Base-by-base conservation (phyloP, 2,888 invertebrate species). In the Pammene fasciana region DNA sequence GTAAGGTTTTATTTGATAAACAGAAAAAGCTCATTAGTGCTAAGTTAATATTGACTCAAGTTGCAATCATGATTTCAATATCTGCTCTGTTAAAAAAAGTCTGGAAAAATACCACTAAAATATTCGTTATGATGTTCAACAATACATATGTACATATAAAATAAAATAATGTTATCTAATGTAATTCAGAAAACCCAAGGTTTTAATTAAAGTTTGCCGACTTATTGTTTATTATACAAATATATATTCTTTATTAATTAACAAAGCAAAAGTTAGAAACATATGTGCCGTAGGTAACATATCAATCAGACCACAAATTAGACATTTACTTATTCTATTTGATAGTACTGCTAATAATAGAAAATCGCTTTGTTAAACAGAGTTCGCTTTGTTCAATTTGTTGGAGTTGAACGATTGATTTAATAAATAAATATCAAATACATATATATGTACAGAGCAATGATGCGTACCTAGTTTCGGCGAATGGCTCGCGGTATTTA, bases 241-340 rank as follows among this genome's bases (percentile, higher is more conserved):
- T n/a, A n/a, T n/a, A n/a, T n/a, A 26, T 26, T 26, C 26, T 26
- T 26, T 26, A 26, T 26, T 26, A 26, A 26, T 26, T 26, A 26
- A 26, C 26, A 26, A 26, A 26, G 4, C 26, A 26, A 26, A 26
- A 26, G 26, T 26, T 26, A 26, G n/a, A n/a, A n/a, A n/a, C n/a
- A n/a, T n/a, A n/a, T n/a, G n/a, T n/a, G n/a, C n/a, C n/a, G n/a
- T n/a, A n/a, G n/a, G n/a, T n/a, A n/a, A n/a, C n/a, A n/a, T n/a
- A n/a, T n/a, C 26, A 26, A 26, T 26, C 4, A 26, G 26, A 26
- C 26, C 4, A 1, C 26, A 26, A 26, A 26, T 4, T 26, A 26
- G 4, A 4, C 4, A 26, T 1, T 26, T 57, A 57, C 11, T 57
- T 48, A 65, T 57, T 65, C 65, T 57, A 48, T 65, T 65, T 65